These are phyloP conservation scores for Sarcophaga bullata DNA, from an alignment of 1,140 invertebrate genomes.

Conservation along the genomic window DNA sequence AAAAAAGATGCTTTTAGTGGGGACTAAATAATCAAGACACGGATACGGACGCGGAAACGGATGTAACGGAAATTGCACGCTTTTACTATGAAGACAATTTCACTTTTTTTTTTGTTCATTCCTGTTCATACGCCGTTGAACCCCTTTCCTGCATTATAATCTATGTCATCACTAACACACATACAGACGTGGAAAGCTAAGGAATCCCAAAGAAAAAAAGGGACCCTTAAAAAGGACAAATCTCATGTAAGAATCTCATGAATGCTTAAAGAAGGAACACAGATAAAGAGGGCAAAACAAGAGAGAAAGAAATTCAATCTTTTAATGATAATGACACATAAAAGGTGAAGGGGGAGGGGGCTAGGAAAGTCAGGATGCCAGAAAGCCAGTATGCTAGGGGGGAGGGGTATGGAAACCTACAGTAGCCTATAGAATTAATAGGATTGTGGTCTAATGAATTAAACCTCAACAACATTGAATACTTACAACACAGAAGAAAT, in stretches of 20 bases:
- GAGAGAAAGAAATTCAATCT: too few relatives aligned
- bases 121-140: not conserved
- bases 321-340: not conserved
- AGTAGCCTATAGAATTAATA: slow-evolving; percentile 23
- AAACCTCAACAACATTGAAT: not conserved
- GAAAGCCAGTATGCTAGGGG: not conserved
- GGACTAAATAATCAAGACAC: slow-evolving; percentile 18
- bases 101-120: not conserved
- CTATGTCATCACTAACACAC: slow-evolving; percentile 2
- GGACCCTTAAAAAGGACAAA: not conserved
- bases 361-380: not conserved
- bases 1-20: not conserved
- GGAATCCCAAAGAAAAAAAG: not conserved
- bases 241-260: not conserved
- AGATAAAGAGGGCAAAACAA: not conserved
- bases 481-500: not conserved
- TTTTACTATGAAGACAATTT: not conserved
- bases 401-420: not conserved
- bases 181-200: not conserved
- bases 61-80: slow-evolving; percentile 33
- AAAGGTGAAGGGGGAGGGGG: not conserved
- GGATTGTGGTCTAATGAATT: slow-evolving; percentile 32
- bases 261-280: not conserved
- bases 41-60: slow-evolving; percentile 35
- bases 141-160: not conserved